Evolutionary conservation across 2,113 vertebrate genomes (phyloP).

Genomic region (Oryctolagus cuniculus): DNA sequence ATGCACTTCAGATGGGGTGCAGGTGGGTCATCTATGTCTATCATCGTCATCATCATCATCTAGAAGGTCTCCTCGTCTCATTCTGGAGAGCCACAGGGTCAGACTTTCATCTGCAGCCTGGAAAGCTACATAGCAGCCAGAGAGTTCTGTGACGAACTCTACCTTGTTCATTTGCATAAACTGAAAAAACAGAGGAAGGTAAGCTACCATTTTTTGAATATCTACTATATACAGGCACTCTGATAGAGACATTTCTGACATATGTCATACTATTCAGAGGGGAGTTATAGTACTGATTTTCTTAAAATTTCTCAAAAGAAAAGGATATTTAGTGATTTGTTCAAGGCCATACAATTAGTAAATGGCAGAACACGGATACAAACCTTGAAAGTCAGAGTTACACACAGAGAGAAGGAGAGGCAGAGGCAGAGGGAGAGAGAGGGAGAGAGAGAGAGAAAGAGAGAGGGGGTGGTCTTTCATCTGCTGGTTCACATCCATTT

Average conservation of each 20-base stretch:
- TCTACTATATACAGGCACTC: neutral
- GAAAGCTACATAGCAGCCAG: neutral
- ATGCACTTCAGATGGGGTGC: neutral
- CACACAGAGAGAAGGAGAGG: too few species aligned
- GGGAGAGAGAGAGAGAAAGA: too few species aligned
- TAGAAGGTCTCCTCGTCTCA: neutral
- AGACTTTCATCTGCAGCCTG: neutral
- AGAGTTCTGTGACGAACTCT: neutral
- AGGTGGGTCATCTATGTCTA: neutral
- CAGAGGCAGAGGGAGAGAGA: too few species aligned
- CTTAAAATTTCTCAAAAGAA: slow-evolving; percentile 28
- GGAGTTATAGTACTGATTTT: neutral
- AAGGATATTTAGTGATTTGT: neutral
- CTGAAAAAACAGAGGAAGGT: neutral
- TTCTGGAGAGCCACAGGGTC: neutral
- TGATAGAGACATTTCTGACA: neutral
- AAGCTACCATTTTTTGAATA: neutral
- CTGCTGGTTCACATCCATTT: too few species aligned
- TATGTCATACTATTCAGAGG: neutral
- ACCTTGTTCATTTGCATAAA: neutral
- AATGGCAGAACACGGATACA: neutral
- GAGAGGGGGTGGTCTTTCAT: too few species aligned
- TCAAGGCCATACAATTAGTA: neutral
- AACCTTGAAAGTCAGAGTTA: neutral
- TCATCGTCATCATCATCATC: too few species aligned